Evolutionary conservation across 2,797 vertebrate species (phyloP), one percentile per base, ranked within the genome.

Genomic region (Danio jaintianensis): DNA sequence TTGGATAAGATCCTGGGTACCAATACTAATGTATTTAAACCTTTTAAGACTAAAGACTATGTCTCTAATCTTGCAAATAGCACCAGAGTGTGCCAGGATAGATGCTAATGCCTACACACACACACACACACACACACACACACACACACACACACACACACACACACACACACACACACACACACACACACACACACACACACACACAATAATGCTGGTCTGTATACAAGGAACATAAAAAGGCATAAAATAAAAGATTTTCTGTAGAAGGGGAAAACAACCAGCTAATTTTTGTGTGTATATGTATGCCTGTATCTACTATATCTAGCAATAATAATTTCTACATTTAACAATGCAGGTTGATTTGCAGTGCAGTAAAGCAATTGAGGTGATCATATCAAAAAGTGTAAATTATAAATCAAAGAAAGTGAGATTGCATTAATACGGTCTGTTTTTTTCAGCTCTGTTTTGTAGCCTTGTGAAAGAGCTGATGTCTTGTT

Each of bases 401-500:
- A 42, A 63, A 40, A 42, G 61, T n/a, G 16, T 42, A 8, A n/a
- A n/a, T 16, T 70, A 55, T 66, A 11, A 29, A 45, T 18, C 13
- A 16, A 47, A 61, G 7, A 12, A 29, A 56, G 40, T 45, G 16
- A 76, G 5, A 13, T 20, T 67, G 4, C 13, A 59, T 48, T 29
- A 59, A 18, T 59, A 40, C 38, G 22, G 29, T 1, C 29, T n/a
- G n/a, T n/a, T 15, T 29, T 58, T 42, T 38, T 16, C 5, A 11
- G 29, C 12, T 48, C 10, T 18, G 3, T n/a, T 69, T 68, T 71
- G 13, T 74, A 22, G 50, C 53, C 36, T 7, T 43, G 50, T 11
- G n/a, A 55, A 53, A 71, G 29, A 40, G 55, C 40, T 64, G 58
- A 79, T 62, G 5, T 64, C 81, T 75, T 48, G 63, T 86, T 83